These are phyloP conservation scores for Cercopithecus neglectus DNA, from an alignment of 2,797 vertebrate species.

Conservation along the genomic window DNA sequence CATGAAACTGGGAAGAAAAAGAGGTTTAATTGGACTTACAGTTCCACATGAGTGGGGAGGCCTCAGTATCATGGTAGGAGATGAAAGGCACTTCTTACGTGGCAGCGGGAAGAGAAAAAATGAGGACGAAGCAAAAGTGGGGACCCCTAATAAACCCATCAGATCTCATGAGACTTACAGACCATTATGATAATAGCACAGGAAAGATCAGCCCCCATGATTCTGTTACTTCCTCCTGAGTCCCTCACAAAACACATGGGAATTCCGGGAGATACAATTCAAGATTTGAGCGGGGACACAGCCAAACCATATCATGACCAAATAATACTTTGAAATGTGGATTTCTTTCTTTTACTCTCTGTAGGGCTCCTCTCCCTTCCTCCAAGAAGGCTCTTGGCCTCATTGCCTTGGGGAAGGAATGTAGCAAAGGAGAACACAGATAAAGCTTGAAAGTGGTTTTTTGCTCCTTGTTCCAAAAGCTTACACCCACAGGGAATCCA, in stretches of 20 bases:
- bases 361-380: not conserved
- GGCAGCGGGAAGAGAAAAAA: not conserved
- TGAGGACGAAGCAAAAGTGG: not conserved
- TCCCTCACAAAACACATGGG: not conserved
- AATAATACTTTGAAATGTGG: not conserved
- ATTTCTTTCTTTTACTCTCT: conserved; percentile 19
- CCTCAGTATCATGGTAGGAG: not conserved
- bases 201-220: not conserved
- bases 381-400: not conserved
- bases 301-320: not conserved
- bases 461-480: not conserved
- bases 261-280: not conserved
- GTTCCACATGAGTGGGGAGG: not conserved
- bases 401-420: not conserved
- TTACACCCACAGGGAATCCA: not conserved
- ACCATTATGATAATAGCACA: not conserved
- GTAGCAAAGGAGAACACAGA: not conserved
- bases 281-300: not conserved
- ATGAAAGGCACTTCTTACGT: not conserved
- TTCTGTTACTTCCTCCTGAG: not conserved
- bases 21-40: not conserved
- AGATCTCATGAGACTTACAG: not conserved
- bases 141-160: not conserved
- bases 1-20: not conserved
- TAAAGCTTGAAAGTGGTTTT: not conserved